These are phyloP conservation scores for Kobus ellipsiprymnus DNA, from an alignment of 2,113 vertebrate species.

Conservation along the genomic window DNA sequence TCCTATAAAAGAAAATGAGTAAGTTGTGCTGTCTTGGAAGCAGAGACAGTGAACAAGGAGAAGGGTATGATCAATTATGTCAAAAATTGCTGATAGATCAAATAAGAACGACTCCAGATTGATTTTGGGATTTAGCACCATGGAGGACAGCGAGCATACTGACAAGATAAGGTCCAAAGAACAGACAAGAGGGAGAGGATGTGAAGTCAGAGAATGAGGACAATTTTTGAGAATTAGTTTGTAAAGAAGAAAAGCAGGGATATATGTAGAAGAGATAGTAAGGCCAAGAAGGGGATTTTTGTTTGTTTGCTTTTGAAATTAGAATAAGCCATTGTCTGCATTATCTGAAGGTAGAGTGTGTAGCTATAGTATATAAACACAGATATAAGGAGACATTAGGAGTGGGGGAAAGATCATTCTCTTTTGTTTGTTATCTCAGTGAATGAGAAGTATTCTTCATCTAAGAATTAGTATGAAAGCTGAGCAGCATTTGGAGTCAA, in stretches of 20 bases:
- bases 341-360: fast-evolving
- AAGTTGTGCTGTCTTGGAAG: not conserved
- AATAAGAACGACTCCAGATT: not conserved
- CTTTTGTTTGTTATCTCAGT: not conserved
- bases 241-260: not conserved
- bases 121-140: not conserved
- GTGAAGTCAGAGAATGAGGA: not conserved
- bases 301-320: not conserved
- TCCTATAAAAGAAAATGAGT: not conserved
- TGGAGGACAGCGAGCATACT: not conserved
- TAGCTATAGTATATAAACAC: not conserved
- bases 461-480: not conserved
- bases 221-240: not conserved
- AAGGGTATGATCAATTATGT: not conserved
- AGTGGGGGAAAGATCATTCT: not conserved
- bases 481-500: fast-evolving
- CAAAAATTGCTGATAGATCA: not conserved
- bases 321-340: not conserved
- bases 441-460: not conserved
- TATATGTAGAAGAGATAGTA: not conserved
- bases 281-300: not conserved
- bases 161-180: not conserved
- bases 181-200: not conserved
- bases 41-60: not conserved
- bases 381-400: not conserved